Percentiles rank a stretch among this genome's conserved stretches.
phyloP scores from a whole-genome alignment of 2,888 invertebrate genomes.

The Drosophila birchii region DNA sequence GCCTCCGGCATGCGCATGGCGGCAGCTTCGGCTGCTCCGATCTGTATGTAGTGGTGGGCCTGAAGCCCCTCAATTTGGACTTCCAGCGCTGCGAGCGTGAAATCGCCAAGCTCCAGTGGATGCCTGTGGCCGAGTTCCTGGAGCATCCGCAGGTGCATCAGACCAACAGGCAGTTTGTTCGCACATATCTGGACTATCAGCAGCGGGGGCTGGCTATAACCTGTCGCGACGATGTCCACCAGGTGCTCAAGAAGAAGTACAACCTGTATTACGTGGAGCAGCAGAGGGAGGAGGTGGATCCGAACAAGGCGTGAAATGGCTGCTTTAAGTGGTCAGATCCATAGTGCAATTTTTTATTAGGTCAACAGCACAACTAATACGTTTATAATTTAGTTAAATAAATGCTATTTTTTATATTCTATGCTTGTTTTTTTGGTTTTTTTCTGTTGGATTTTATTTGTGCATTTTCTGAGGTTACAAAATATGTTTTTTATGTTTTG shows the following conservation, averaged over 20 bases:
- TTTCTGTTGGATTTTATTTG: neutral
- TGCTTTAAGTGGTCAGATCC: slow-evolving; percentile 3
- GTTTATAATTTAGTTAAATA: slow-evolving; percentile 28
- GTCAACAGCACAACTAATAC: slow-evolving; percentile 16
- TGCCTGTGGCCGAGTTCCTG: slow-evolving; percentile 90
- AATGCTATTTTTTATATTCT: slow-evolving; percentile 10
- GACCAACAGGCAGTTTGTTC: slow-evolving; percentile 89
- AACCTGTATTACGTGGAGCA: slow-evolving; percentile 80
- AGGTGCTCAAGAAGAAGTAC: slow-evolving; percentile 81
- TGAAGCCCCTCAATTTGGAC: slow-evolving; percentile 88
- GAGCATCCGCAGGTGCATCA: slow-evolving; percentile 90
- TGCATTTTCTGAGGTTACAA: neutral
- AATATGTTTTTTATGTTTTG: neutral
- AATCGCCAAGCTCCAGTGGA: slow-evolving; percentile 92
- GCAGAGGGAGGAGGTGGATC: slow-evolving; percentile 8
- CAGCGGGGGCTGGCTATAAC: slow-evolving; percentile 87
- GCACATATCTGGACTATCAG: slow-evolving; percentile 88
- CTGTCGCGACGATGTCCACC: slow-evolving; percentile 85
- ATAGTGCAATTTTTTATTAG: slow-evolving; percentile 30
- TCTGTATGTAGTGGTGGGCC: slow-evolving; percentile 91
- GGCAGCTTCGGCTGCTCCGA: slow-evolving; percentile 93
- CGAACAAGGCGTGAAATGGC: slow-evolving; percentile 1
- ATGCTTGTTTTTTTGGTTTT: neutral
- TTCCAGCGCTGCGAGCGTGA: slow-evolving; percentile 91
- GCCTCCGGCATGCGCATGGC: slow-evolving; percentile 91